Evolutionary conservation across 2,888 invertebrate species (phyloP), one percentile per base, ranked within the genome.

Genomic region (Phanerotoma sp.): DNA sequence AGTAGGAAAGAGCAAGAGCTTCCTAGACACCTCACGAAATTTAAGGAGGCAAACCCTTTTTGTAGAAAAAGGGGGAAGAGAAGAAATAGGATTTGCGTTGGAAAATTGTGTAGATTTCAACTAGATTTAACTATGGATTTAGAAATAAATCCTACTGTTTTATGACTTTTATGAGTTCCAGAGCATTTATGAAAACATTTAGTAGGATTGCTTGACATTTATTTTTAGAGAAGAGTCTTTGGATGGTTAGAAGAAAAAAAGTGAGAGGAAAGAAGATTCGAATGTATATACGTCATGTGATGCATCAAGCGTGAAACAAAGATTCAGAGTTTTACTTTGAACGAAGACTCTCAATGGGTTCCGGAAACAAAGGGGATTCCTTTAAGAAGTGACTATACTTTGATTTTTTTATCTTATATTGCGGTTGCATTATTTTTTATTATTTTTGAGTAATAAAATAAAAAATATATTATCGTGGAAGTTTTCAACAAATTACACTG

Each of bases 1-100:
- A 54, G 55, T 53, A 54, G 53, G 58, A 35, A 54, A 49, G 49
- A 47, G 37, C 51, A 44, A 44, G 54, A 56, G 61, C 58, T 66
- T 63, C 38, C 54, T 50, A 54, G 44, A 49, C 49, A 54, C 54
- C 54, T 37, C 37, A 28, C 48, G 48, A 45, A n/a, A 54, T 54
- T 54, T 49, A 54, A 42, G 35, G 38, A 18, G 18, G 16, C 35
- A 46, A 32, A 53, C 16, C 40, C 40, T 38, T 53, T 53, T 41
- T 20, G n/a, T n/a, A n/a, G n/a, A n/a, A n/a, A n/a, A n/a, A n/a
- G n/a, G n/a, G 45, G 38, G 45, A 32, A 16, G 20, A 45, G 16
- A 33, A 47, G 41, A 48, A 48, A 48, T 54, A 35, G 54, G 48
- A 54, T 35, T 42, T 48, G n/a, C n/a, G 15, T 33, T 25, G 16